Conservation (phyloP, 2,797 vertebrate genomes). For the Enteromius anoplus region DNA sequence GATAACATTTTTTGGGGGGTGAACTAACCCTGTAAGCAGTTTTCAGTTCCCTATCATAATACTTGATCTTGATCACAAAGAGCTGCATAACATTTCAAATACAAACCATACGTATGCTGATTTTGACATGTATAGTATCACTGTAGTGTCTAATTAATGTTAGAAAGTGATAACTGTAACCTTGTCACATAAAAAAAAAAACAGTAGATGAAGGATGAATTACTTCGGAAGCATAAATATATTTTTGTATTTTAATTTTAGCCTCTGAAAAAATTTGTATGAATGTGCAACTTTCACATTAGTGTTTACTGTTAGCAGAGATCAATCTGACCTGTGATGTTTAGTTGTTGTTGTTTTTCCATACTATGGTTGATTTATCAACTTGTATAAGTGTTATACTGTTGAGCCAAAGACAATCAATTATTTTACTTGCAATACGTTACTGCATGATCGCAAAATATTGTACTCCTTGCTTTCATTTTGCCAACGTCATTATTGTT, state of each 20-base stretch:
- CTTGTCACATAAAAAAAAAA: slow-evolving; percentile 1
- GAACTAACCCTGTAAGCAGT: background rate
- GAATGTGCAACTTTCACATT: slow-evolving; percentile 31
- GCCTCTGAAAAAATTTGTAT: slow-evolving; percentile 19
- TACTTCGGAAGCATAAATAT: slow-evolving; percentile 49
- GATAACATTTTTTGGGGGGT: no score
- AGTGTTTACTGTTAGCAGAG: slow-evolving; percentile 17
- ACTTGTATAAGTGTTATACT: slow-evolving; percentile 31
- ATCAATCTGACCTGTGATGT: background rate
- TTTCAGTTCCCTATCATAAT: background rate
- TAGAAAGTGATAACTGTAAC: background rate
- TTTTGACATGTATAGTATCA: background rate
- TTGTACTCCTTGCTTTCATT: slow-evolving; percentile 46
- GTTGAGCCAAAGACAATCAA: slow-evolving; percentile 61
- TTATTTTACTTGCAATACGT: slow-evolving; percentile 49
- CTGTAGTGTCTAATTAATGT: background rate
- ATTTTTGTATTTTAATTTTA: slow-evolving; percentile 45
- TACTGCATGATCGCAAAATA: slow-evolving; percentile 47
- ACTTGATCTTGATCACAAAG: slow-evolving; percentile 22
- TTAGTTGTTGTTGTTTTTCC: background rate
- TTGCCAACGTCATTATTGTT: slow-evolving; percentile 27
- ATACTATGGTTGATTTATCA: slow-evolving; percentile 33
- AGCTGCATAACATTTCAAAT: slow-evolving; percentile 1
- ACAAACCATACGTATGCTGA: background rate
- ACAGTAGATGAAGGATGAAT: slow-evolving; percentile 28